phyloP scores from a whole-genome alignment of 53 echinoderm and acorn worm species.

The Temnopleurus reevesii region DNA sequence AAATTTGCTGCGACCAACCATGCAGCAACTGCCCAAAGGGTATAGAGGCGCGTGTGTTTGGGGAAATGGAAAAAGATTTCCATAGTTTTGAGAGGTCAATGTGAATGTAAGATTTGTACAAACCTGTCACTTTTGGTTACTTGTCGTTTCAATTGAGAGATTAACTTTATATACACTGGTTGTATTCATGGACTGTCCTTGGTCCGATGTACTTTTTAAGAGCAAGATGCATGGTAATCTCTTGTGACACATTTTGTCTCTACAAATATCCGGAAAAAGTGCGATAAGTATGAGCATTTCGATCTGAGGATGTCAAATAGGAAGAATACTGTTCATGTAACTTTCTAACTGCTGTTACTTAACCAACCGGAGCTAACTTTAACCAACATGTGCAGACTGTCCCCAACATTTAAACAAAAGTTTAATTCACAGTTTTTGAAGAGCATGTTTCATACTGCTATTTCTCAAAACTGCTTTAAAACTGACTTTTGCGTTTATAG shows the following conservation, averaged over 20 bases:
- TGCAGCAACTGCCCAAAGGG: conserved; percentile 33
- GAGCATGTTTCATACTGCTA: no score
- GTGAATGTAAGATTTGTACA: neutral
- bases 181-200: neutral
- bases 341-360: no score
- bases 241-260: neutral
- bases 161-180: neutral
- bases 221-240: neutral
- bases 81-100: neutral
- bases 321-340: no score
- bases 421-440: no score
- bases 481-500: no score
- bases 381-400: no score
- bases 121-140: neutral
- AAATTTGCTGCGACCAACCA: neutral
- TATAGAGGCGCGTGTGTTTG: neutral
- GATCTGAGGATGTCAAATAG: no score
- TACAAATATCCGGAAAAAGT: neutral
- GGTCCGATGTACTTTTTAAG: neutral
- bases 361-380: no score
- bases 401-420: no score
- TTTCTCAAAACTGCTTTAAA: no score
- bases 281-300: neutral
- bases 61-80: neutral
- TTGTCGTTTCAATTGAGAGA: neutral